Conservation (phyloP, 2,888 invertebrate species). For the Drosophila fulvimacula region DNA sequence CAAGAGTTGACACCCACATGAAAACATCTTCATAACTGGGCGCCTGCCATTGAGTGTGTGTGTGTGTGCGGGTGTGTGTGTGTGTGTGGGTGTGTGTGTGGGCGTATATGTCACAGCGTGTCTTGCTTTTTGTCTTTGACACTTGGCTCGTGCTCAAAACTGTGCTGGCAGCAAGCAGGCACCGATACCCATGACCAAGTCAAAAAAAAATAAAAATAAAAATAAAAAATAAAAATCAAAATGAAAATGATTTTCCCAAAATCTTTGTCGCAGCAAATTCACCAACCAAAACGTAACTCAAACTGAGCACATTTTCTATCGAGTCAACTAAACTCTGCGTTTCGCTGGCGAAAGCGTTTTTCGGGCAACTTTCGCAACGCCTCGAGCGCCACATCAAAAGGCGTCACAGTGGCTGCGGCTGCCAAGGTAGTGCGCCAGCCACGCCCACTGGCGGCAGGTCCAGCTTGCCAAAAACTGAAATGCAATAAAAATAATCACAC, state of each 20-base stretch:
- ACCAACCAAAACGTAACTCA: neutral
- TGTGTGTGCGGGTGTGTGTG: neutral
- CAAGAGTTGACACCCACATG: slow-evolving; percentile 38
- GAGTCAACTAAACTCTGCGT: too few species aligned
- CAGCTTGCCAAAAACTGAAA: slow-evolving; percentile 53
- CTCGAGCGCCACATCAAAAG: slow-evolving; percentile 37
- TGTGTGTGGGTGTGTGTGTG: slow-evolving; percentile 11
- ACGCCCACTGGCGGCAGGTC: slow-evolving; percentile 33
- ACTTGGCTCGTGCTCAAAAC: slow-evolving; percentile 29
- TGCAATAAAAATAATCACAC: slow-evolving; percentile 46
- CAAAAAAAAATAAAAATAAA: neutral
- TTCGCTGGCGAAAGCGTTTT: slow-evolving; percentile 1
- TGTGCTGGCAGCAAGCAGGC: slow-evolving; percentile 9
- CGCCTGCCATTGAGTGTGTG: neutral
- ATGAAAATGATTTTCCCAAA: slow-evolving; percentile 9
- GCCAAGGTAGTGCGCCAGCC: slow-evolving; percentile 33
- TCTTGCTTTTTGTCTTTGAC: slow-evolving; percentile 19
- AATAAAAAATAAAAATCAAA: neutral
- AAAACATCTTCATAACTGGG: slow-evolving; percentile 36
- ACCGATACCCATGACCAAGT: slow-evolving; percentile 1
- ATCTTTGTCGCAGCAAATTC: slow-evolving; percentile 30
- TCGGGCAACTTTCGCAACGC: neutral
- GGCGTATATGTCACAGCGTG: slow-evolving; percentile 6
- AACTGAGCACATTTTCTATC: too few species aligned
- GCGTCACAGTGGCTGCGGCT: slow-evolving; percentile 46